phyloP scores from a whole-genome alignment of 2,888 invertebrate genomes.

The Argyresthia albistria region DNA sequence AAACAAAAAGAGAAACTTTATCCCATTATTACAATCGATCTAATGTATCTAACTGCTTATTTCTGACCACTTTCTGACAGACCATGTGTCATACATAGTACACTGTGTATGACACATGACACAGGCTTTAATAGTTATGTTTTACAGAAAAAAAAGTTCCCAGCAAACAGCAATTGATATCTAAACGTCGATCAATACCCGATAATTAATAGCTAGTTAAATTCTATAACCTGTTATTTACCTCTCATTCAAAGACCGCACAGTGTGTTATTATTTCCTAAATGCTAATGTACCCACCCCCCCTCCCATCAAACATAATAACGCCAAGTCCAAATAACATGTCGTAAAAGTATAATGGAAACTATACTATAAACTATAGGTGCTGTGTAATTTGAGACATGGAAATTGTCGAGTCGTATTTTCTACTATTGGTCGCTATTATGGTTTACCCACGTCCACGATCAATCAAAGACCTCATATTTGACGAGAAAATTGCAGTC shows the following conservation, averaged over 20 bases:
- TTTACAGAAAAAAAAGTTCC: too few species aligned
- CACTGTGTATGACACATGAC: too few species aligned
- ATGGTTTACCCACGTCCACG: too few species aligned
- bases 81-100: too few species aligned
- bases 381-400: constrained; percentile 27
- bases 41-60: too few species aligned
- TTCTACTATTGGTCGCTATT: background rate
- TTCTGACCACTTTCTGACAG: too few species aligned
- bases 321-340: constrained; percentile 36
- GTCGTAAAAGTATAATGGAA: constrained; percentile 26
- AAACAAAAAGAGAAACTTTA: too few species aligned
- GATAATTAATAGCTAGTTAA: background rate
- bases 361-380: too few species aligned
- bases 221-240: constrained; percentile 24
- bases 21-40: too few species aligned
- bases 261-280: constrained; percentile 35
- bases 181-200: background rate
- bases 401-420: constrained; percentile 16
- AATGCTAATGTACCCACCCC: constrained; percentile 9
- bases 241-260: constrained; percentile 24
- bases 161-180: background rate
- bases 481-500: too few species aligned
- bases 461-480: too few species aligned
- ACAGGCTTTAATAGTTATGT: too few species aligned
- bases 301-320: constrained; percentile 37